These are phyloP conservation scores for Epizoanthus ramosus DNA, from an alignment of 92 coral and sea anemone species.

Conservation along the genomic window DNA sequence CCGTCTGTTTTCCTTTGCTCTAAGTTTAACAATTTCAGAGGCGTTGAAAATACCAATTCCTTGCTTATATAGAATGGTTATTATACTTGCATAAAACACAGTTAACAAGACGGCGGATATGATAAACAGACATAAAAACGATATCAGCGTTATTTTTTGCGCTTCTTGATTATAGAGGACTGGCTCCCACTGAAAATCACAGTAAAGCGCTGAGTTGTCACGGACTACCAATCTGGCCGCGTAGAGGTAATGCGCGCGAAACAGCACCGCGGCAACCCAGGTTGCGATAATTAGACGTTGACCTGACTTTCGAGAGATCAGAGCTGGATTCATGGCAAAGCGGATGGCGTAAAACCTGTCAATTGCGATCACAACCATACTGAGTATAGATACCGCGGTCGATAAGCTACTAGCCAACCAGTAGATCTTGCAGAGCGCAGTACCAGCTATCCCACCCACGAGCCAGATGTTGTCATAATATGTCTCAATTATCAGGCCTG, in stretches of 20 bases:
- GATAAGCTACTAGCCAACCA: no score
- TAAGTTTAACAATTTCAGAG: constrained; percentile 2
- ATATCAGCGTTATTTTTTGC: neutral
- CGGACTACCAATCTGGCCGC: neutral
- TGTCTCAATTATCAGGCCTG: constrained; percentile 3
- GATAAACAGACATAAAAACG: neutral
- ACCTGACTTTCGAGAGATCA: constrained; percentile 20
- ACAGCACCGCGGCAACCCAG: neutral
- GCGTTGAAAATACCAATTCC: neutral
- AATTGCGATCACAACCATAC: constrained; percentile 10
- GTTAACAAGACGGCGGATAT: neutral
- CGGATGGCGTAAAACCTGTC: constrained; percentile 34
- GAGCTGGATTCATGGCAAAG: constrained; percentile 25
- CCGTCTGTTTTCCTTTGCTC: constrained; percentile 29
- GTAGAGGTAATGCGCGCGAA: constrained; percentile 16
- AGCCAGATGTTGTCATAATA: constrained; percentile 9
- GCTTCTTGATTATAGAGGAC: neutral
- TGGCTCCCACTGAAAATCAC: constrained; percentile 27
- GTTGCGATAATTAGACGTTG: neutral
- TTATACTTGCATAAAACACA: neutral
- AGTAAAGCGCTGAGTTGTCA: neutral
- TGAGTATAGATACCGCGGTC: constrained; percentile 16
- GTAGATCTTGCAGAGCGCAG: neutral
- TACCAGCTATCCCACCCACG: constrained; percentile 10
- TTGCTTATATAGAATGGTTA: constrained; percentile 11